Base-by-base conservation (phyloP, 1,140 invertebrate species). In the Lordiphosa clarofinis region DNA sequence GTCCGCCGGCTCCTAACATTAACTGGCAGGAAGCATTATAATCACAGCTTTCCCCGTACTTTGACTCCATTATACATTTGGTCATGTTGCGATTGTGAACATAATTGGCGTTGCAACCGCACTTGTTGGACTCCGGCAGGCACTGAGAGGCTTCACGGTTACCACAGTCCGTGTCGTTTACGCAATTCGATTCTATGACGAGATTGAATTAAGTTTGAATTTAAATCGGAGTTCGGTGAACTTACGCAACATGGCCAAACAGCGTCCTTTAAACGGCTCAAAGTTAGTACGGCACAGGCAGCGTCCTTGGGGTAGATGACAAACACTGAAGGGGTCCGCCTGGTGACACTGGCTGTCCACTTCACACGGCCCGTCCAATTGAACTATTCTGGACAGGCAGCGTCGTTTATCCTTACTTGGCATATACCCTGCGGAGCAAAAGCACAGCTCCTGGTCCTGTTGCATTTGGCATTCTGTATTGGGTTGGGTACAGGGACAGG, bases 331-430 rank as follows among this genome's bases (percentile, higher is more conserved):
- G 11, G 43, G 42, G 15, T 86, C 70, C 10, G 36, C 13, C 10
- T 15, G 9, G 39, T 76, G 70, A 39, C 86, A 88, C 44, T 88
- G 86, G 0, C 42, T 46, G 5, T 54, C 28, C 12, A 56, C 9
- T 15, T 88, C 87, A 21, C 87, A 88, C 1, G 1, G 5, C 0
- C 43, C 74, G 0, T 52, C 49, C 31, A 81, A 48, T 1, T 31
- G 9, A 11, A 87, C 72, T 4, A 13, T 24, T 19, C 31, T 15
- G 0, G 74, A 38, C 4, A 86, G 11, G 36, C 87, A 88, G 8
- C 87, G 86, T 7, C 87, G 58, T 4, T 46, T 52, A 33, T 87
- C 87, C 3, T 3, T 42, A 28, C 82, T 88, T n/a, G 86, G 66
- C n/a, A 76, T 24, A 21, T 66, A 49, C 9, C 36, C 40, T 11